Evolutionary conservation across 2,113 vertebrate genomes (phyloP), one percentile per base, ranked within the genome.

Genomic region (Hystrix brachyura): DNA sequence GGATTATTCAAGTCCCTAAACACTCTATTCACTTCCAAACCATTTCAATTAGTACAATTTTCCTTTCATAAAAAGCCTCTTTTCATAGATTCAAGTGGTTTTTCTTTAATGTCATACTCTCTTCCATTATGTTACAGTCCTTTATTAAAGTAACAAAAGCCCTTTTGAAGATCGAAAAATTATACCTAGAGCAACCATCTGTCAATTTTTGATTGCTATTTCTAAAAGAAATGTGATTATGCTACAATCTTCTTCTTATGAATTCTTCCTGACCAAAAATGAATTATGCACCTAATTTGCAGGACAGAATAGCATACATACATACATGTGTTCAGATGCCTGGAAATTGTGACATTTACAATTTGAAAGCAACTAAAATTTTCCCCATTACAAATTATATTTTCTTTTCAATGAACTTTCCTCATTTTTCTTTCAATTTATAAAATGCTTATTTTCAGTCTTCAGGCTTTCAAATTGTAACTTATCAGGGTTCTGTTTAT

Each of bases 141-240:
- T 94, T 94, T 97, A 59, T 87, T 57, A 72, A 14, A 76, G 65
- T 59, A 96, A 84, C 89, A 91, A 93, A 94, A 69, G 10, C 53
- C 79, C 60, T 96, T 79, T 80, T 97, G 95, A 96, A 95, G 86
- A 71, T 94, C 87, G 92, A 27, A 90, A 53, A 81, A 97, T 96
- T 95, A 82, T 85, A 95, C 91, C 55, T 80, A 95, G 87, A 94
- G 65, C 64, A 27, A 91, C 57, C 29, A 34, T 85, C 72, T 82
- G 53, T 86, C 69, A 91, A 81, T 88, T 95, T 94, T 88, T 55
- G 57, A 92, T 57, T 87, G 69, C 76, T 80, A 7, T 51, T 96
- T 34, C 60, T 90, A 59, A 95, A 93, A 88, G 53, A 95, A 97
- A 95, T 91, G 74, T 1, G 1, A 67, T 80, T 12, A 13, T 74